These are phyloP conservation scores for Sinosuthora webbiana DNA, from an alignment of 2,113 vertebrate genomes.

Conservation along the genomic window DNA sequence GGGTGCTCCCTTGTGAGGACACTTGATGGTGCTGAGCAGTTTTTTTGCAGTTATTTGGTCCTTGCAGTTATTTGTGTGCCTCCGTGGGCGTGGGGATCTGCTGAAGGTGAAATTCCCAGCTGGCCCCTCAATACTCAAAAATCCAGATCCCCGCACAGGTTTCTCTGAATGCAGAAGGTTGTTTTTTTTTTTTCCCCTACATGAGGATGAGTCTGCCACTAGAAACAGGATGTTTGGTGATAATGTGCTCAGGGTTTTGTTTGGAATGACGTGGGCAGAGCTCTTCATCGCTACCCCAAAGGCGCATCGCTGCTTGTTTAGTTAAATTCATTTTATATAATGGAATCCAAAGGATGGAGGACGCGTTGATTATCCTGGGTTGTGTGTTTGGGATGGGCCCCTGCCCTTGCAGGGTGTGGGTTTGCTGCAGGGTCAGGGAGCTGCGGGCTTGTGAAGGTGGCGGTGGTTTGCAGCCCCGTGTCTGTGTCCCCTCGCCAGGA, in stretches of 20 bases:
- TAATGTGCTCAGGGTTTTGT: neutral
- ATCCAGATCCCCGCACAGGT: neutral
- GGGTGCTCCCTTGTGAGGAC: fast-evolving
- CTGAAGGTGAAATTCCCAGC: neutral
- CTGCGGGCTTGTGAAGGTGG: neutral
- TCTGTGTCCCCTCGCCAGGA: neutral
- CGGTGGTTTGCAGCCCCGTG: fast-evolving
- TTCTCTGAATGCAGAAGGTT: neutral
- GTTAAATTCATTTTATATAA: neutral
- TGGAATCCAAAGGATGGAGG: too few relatives aligned
- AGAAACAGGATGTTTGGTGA: neutral
- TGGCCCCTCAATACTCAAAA: neutral
- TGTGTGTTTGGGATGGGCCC: neutral
- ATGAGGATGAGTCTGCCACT: neutral
- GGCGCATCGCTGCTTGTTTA: fast-evolving
- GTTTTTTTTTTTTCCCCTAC: neutral
- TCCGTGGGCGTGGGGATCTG: fast-evolving
- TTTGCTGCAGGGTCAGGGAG: neutral
- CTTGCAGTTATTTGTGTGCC: neutral
- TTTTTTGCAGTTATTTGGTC: neutral
- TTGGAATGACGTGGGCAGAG: neutral
- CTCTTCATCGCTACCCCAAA: neutral
- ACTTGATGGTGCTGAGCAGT: neutral
- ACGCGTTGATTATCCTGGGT: fast-evolving
- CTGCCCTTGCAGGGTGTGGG: neutral